phyloP scores from a whole-genome alignment of 53 echinoderm and acorn worm genomes.

The Mesocentrotus franciscanus region DNA sequence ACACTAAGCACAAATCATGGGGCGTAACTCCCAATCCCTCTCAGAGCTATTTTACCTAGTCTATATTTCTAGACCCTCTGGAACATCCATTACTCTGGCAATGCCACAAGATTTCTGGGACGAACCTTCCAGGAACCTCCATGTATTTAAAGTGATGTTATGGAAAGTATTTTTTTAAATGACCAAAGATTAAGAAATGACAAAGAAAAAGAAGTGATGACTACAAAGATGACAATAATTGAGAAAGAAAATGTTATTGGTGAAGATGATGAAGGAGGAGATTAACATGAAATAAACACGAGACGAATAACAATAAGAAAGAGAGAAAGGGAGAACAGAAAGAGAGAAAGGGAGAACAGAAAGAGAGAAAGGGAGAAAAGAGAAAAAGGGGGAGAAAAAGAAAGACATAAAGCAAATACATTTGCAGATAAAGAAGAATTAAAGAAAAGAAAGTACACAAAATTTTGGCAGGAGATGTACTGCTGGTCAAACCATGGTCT shows the following conservation, averaged over 20 bases:
- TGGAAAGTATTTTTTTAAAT: too few relatives aligned
- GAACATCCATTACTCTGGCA: not conserved
- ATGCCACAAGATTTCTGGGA: not conserved
- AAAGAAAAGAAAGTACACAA: not conserved
- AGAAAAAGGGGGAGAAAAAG: not conserved
- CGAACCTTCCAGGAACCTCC: too few relatives aligned
- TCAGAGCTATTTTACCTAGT: not conserved
- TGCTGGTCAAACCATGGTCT: not conserved
- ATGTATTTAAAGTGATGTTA: too few relatives aligned
- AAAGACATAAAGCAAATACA: not conserved
- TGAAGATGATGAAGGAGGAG: too few relatives aligned
- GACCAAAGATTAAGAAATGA: too few relatives aligned
- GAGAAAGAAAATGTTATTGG: too few relatives aligned
- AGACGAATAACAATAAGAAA: not conserved
- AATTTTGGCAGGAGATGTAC: not conserved
- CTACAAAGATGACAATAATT: too few relatives aligned
- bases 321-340: not conserved
- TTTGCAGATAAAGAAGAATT: too few relatives aligned
- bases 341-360: not conserved
- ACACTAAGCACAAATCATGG: not conserved
- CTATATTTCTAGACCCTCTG: not conserved
- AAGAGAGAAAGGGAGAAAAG: not conserved
- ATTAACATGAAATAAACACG: too few relatives aligned
- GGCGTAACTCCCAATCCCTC: conserved; percentile 5
- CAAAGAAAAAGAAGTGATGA: too few relatives aligned